Percentiles rank a stretch among this genome's conserved stretches.
Evolutionary conservation across 2,113 vertebrate species (phyloP).

Genomic region (Gracilinanus agilis): DNA sequence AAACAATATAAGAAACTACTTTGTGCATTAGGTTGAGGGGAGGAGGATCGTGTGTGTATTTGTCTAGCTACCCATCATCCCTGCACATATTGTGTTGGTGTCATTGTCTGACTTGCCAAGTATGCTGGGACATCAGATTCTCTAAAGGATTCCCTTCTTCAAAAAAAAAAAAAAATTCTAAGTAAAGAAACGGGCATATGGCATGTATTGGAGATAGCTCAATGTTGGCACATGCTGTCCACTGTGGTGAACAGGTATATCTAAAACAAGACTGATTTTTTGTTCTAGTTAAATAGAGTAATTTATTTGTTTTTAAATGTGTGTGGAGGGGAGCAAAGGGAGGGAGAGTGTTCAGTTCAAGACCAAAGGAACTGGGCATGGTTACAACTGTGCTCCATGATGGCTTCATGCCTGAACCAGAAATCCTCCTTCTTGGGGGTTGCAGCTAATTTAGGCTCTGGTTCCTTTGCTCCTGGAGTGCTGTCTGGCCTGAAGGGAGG

Average conservation of each 20-base stretch:
- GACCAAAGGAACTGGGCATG: constrained; percentile 37
- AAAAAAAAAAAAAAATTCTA: constrained; percentile 57
- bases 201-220: constrained; percentile 51
- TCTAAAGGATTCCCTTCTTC: constrained; percentile 74
- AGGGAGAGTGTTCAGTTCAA: constrained; percentile 20
- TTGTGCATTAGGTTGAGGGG: constrained; percentile 73
- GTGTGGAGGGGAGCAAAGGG: constrained; percentile 42
- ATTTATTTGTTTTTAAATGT: constrained; percentile 35
- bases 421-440: neutral
- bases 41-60: accelerated
- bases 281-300: constrained; percentile 41
- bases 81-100: constrained; percentile 72
- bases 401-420: constrained; percentile 51
- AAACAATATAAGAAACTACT: constrained; percentile 76
- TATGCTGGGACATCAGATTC: constrained; percentile 67
- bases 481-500: constrained; percentile 59
- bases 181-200: constrained; percentile 76
- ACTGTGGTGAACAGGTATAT: constrained; percentile 69
- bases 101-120: constrained; percentile 70
- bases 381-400: constrained; percentile 52
- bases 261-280: constrained; percentile 21
- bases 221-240: constrained; percentile 20
- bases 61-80: constrained; percentile 71
- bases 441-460: constrained; percentile 68
- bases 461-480: neutral